A percentile compares a stretch with the other conserved stretches of the same genome.
phyloP scores from a whole-genome alignment of 2,888 invertebrate species.

The Dioctria rufipes region DNA sequence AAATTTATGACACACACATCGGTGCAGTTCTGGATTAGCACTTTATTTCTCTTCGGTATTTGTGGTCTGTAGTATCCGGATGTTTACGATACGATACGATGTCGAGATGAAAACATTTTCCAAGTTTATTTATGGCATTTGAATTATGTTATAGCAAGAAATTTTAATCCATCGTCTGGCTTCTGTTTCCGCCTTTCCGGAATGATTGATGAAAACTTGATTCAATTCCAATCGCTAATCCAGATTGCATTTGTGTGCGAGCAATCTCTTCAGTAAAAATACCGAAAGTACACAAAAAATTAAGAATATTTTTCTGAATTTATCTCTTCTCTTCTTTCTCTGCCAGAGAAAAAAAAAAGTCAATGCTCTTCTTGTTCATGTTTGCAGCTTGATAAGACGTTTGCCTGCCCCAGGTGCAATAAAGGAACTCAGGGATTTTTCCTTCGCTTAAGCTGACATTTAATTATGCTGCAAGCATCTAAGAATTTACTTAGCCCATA shows the following conservation, averaged over 20 bases:
- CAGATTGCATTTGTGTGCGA: too few relatives aligned
- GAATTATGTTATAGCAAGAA: slow-evolving; percentile 17
- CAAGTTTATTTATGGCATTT: slow-evolving; percentile 23
- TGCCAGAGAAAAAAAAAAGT: not conserved
- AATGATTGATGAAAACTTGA: slow-evolving; percentile 35
- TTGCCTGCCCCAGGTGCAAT: slow-evolving; percentile 54
- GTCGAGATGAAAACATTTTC: slow-evolving; percentile 11
- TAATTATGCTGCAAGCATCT: slow-evolving; percentile 55
- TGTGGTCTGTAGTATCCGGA: slow-evolving; percentile 8
- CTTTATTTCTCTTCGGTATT: slow-evolving; percentile 35
- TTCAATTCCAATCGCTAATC: slow-evolving; percentile 6
- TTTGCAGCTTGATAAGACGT: slow-evolving; percentile 7
- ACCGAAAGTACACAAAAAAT: slow-evolving; percentile 2
- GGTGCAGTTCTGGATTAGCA: slow-evolving; percentile 46
- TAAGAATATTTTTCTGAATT: not conserved
- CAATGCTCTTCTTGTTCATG: not conserved
- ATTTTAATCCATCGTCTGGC: not conserved
- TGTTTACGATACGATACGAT: slow-evolving; percentile 7
- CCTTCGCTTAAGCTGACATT: slow-evolving; percentile 56
- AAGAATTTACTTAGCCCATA: slow-evolving; percentile 41
- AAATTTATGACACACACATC: slow-evolving; percentile 48
- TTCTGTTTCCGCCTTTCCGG: not conserved
- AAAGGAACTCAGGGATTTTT: slow-evolving; percentile 54
- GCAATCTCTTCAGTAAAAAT: too few relatives aligned
- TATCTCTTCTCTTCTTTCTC: slow-evolving; percentile 2